A percentile compares a stretch with the other conserved stretches of the same genome.
These are phyloP conservation scores for Muscicapa striata DNA, from an alignment of 2,797 vertebrate genomes.

Conservation along the genomic window DNA sequence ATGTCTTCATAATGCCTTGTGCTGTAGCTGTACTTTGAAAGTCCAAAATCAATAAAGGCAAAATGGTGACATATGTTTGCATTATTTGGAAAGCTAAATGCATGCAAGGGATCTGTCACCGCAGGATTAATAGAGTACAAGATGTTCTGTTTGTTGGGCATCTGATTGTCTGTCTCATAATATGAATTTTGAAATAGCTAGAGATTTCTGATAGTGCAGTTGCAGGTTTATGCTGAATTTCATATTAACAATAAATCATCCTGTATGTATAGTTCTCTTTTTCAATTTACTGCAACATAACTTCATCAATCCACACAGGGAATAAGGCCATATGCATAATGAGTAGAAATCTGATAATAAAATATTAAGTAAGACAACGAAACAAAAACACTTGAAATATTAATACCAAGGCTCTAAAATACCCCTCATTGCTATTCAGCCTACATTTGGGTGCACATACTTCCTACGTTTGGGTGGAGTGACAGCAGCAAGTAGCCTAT, in stretches of 20 bases:
- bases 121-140: constrained; percentile 74
- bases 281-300: constrained; percentile 69
- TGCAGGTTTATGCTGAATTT: constrained; percentile 70
- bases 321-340: constrained; percentile 38
- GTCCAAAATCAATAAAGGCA: constrained; percentile 78
- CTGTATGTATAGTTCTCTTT: constrained; percentile 67
- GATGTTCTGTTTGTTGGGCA: constrained; percentile 69
- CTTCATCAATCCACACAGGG: constrained; percentile 47
- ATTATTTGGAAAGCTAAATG: constrained; percentile 76
- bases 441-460: not conserved
- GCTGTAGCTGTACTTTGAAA: constrained; percentile 63
- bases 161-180: constrained; percentile 75
- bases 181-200: constrained; percentile 75
- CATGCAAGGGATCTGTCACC: constrained; percentile 74
- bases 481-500: not conserved
- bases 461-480: not conserved
- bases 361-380: constrained; percentile 72
- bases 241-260: constrained; percentile 73
- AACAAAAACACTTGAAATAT: constrained; percentile 70
- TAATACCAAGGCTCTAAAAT: constrained; percentile 52
- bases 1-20: constrained; percentile 75
- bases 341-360: constrained; percentile 71
- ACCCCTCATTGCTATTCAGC: constrained; percentile 35
- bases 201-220: constrained; percentile 65
- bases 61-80: constrained; percentile 76